These are phyloP conservation scores for Epinephelus moara DNA, from an alignment of 2,113 vertebrate species.

Conservation along the genomic window DNA sequence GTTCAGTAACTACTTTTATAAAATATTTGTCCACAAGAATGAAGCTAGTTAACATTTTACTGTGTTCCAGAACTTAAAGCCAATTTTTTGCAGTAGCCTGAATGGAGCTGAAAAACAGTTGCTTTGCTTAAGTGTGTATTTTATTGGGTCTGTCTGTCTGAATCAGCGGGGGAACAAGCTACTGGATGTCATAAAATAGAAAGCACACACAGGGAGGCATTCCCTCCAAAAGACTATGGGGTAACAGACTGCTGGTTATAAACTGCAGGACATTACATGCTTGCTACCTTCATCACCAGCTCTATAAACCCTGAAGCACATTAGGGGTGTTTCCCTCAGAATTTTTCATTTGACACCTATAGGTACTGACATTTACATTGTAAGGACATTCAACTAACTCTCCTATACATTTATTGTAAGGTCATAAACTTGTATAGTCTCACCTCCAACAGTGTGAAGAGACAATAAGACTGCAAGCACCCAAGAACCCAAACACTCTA, in stretches of 20 bases:
- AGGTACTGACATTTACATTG: not conserved
- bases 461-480: not conserved
- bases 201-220: conserved; percentile 68
- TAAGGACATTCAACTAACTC: not conserved
- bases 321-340: conserved; percentile 57
- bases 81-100: conserved; percentile 22
- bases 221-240: conserved; percentile 65
- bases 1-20: not conserved
- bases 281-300: conserved; percentile 60
- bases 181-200: conserved; percentile 79
- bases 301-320: conserved; percentile 37
- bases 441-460: not conserved
- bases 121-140: conserved; percentile 49
- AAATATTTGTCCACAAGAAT: not conserved
- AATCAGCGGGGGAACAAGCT: conserved; percentile 77
- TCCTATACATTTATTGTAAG: not conserved
- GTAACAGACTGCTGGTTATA: conserved; percentile 68
- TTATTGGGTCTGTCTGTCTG: conserved; percentile 82
- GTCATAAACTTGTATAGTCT: not conserved
- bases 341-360: conserved; percentile 39
- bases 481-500: not conserved
- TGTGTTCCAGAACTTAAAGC: not conserved
- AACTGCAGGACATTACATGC: conserved; percentile 77
- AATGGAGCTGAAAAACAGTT: conserved; percentile 9
- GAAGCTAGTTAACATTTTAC: not conserved